A percentile compares a stretch with the other conserved stretches of the same genome.
These are phyloP conservation scores for Puma concolor DNA, from an alignment of 2,113 vertebrate genomes.

Conservation along the genomic window DNA sequence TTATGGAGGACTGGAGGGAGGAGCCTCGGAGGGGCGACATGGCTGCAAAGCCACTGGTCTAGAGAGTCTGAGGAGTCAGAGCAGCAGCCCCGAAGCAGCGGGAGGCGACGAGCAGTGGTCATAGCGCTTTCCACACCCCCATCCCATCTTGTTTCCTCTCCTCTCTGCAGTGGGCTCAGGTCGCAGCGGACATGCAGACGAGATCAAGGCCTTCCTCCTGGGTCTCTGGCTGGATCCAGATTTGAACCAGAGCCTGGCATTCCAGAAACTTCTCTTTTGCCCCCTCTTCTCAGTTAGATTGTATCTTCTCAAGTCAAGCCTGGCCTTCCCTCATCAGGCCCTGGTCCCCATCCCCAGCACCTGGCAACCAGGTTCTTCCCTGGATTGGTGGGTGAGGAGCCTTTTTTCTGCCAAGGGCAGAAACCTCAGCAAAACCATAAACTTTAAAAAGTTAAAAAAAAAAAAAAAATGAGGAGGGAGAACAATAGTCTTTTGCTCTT, in stretches of 20 bases:
- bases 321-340: neutral
- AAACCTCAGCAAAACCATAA: neutral
- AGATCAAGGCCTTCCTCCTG: neutral
- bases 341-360: neutral
- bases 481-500: neutral
- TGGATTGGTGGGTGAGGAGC: neutral
- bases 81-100: neutral
- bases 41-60: too few species aligned
- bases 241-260: neutral
- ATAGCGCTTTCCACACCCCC: rapidly evolving
- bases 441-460: neutral
- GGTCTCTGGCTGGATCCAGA: neutral
- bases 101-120: neutral
- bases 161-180: rapidly evolving
- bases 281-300: neutral
- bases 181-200: rapidly evolving
- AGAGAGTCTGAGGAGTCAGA: neutral
- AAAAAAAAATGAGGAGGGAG: neutral
- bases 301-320: neutral
- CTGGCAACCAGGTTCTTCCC: neutral
- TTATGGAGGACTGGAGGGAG: neutral
- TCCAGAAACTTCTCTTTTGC: neutral
- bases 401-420: neutral
- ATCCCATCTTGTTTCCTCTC: rapidly evolving
- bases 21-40: neutral